phyloP scores from a whole-genome alignment of 2,113 vertebrate genomes.

The Paedocypris sp. region DNA sequence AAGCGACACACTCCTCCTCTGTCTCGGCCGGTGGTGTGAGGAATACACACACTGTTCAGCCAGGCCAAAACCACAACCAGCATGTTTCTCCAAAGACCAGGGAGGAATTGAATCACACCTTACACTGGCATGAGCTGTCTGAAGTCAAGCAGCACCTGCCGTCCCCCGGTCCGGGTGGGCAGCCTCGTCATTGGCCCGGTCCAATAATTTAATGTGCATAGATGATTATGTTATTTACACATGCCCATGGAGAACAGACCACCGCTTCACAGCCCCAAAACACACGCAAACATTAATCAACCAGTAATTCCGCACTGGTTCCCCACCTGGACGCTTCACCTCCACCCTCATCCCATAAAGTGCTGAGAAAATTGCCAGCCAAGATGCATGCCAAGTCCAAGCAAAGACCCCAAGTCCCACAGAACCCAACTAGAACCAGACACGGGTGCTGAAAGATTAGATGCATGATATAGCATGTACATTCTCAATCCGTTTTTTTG shows the following conservation, averaged over 20 bases:
- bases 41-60: slow-evolving; percentile 35
- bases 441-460: slow-evolving; percentile 32
- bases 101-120: slow-evolving; percentile 44
- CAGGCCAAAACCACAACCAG: slow-evolving; percentile 25
- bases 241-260: slow-evolving; percentile 46
- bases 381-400: slow-evolving; percentile 38
- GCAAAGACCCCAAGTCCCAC: slow-evolving; percentile 27
- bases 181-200: background rate
- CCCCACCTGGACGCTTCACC: background rate
- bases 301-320: slow-evolving; percentile 23
- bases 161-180: slow-evolving; percentile 41
- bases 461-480: background rate
- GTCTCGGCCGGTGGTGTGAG: slow-evolving; percentile 29
- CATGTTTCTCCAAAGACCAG: slow-evolving; percentile 6
- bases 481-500: background rate
- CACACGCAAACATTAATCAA: background rate
- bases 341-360: slow-evolving; percentile 10
- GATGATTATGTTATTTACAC: slow-evolving; percentile 52
- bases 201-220: slow-evolving; percentile 42
- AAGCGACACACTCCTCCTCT: slow-evolving; percentile 31
- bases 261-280: slow-evolving; percentile 23
- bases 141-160: slow-evolving; percentile 52
- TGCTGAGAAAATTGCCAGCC: slow-evolving; percentile 39
- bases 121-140: slow-evolving; percentile 43
- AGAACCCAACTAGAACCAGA: slow-evolving; percentile 45